Evolutionary conservation across 2,888 invertebrate genomes (phyloP), one percentile per base, ranked within the genome.

Genomic region (Willowsia nigromaculata): DNA sequence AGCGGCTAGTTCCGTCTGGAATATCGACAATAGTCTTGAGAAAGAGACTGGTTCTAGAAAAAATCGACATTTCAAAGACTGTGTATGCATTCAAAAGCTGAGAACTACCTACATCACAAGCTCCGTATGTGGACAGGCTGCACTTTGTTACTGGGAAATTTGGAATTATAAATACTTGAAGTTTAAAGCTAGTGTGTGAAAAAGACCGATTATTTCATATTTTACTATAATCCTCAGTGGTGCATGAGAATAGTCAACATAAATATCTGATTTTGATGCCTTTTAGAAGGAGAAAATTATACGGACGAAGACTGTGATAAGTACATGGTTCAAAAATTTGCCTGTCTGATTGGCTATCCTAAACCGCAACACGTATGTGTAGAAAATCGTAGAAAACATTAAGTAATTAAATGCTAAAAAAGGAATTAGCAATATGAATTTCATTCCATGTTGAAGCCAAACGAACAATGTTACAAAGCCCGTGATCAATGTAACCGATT

Each of bases 291-390:
- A 59, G 59, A 9, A 59, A 59, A 59, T 59, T 68, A 68, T 4
- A 37, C 15, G 13, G 50, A 76, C 1, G 65, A 83, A 22, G 18
- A 27, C 1, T 83, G 82, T 65, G 65, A 83, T n/a, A 1, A 18
- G 9, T 68, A 68, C 82, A 47, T 33, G n/a, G 47, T 83, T 43
- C 82, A 83, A 33, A 83, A 27, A 11, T 65, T n/a, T 18, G 27
- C 82, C 3, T 83, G 82, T 13, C 15, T 68, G 1, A 83, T 83
- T 33, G 82, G 82, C 30, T 83, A 83, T 83, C 82, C 82, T 0
- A 68, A 50, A 30, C 82, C 82, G 0, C 65, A 83, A 68, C 43
- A 43, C n/a, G 82, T 83, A 83, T 0, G 53, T 3, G 4, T 37
- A 9, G 9, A 13, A 13, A 7, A 27, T 56, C 18, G 50, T n/a